Base-by-base conservation (phyloP, 2,797 vertebrate genomes). In the Acanthopagrus latus region DNA sequence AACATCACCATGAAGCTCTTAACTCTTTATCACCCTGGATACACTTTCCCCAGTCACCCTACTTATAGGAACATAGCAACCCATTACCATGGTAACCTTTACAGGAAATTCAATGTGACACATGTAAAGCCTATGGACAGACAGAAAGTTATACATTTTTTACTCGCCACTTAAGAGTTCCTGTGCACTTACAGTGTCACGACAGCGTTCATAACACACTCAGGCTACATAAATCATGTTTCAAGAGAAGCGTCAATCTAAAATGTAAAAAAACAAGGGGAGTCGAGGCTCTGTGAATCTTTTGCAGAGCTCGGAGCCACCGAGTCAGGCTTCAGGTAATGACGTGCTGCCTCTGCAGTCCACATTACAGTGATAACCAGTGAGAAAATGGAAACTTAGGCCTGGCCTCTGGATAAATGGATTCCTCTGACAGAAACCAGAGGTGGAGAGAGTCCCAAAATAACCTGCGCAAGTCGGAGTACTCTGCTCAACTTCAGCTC, bases 371-470 rank as follows among this genome's bases (percentile, higher is more conserved):
- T 57, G 74, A 82, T 68, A 83, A 82, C 73, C 43, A 5, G 43
- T 81, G 81, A 86, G 82, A 83, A 88, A 82, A 84, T 86, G 84
- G 84, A 91, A 85, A 89, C 75, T 83, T 59, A 0, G 3, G 52
- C 72, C 78, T 48, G 76, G 69, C 47, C 43, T 75, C 60, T 71
- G 76, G 64, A 81, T 77, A 82, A 74, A 87, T 73, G 64, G 74
- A 78, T 78, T 44, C 67, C 64, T 80, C 23, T 88, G 88, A 91
- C 82, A 86, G 79, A 76, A 89, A 87, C 79, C 85, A 90, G 90
- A 85, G 76, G 69, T 81, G 82, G 68, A 81, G 33, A 29, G 78
- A 80, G 48, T 76, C 82, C 75, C 46, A 89, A 88, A 90, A 89
- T 89, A 92, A 85, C 86, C 74, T 43, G 57, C 62, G 38, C 63